Conservation (phyloP, 1,140 invertebrate genomes). For the Halesus radiatus region DNA sequence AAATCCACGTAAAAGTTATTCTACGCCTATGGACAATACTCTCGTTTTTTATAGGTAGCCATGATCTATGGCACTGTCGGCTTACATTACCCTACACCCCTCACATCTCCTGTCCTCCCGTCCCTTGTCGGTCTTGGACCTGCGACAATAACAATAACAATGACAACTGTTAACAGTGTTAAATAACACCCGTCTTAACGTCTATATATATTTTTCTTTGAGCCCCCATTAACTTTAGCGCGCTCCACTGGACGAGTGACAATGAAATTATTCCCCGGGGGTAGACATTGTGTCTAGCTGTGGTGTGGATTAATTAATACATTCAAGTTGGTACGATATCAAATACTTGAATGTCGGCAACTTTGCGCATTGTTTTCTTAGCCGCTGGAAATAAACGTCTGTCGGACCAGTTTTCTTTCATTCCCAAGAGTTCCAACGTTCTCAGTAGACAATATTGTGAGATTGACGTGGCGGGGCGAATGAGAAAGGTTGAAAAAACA, state of each 20-base stretch:
- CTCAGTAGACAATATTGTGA: no score
- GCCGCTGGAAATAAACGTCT: no score
- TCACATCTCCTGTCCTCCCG: neutral
- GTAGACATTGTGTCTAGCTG: neutral
- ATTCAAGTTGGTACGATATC: neutral
- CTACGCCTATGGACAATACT: no score
- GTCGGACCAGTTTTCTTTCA: no score
- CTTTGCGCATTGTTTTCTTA: no score
- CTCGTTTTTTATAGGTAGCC: neutral
- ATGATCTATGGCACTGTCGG: slow-evolving; percentile 11
- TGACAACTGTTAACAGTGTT: no score
- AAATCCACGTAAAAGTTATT: no score
- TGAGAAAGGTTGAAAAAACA: no score
- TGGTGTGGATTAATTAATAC: neutral
- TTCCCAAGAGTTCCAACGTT: no score
- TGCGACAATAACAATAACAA: neutral
- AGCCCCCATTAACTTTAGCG: neutral
- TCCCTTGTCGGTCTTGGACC: slow-evolving; percentile 2
- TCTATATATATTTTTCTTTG: slow-evolving; percentile 9
- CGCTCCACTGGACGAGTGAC: neutral
- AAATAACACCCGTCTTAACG: neutral
- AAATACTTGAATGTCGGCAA: neutral
- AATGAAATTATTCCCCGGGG: slow-evolving; percentile 2
- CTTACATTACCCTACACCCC: neutral
- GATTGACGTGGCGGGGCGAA: no score